A percentile compares a stretch with the other conserved stretches of the same genome.
Evolutionary conservation across 2,888 invertebrate species (phyloP).

Genomic region (Slavum lentiscoides): DNA sequence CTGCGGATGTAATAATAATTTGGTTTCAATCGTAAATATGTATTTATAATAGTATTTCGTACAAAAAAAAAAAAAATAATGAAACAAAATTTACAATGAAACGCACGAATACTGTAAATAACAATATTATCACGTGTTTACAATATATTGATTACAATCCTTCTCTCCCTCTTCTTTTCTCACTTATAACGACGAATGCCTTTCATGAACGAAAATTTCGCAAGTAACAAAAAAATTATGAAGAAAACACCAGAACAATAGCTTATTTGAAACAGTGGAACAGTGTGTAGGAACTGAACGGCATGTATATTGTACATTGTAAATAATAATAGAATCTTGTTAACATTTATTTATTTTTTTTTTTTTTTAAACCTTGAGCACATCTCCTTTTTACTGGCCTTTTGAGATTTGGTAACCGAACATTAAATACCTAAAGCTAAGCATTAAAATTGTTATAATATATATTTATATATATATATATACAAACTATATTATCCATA

Average conservation of each 20-base stretch:
- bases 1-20: slow-evolving; percentile 2
- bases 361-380: slow-evolving; percentile 46
- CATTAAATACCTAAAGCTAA: slow-evolving; percentile 50
- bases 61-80: neutral
- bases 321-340: slow-evolving; percentile 32
- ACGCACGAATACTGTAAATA: slow-evolving; percentile 28
- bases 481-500: slow-evolving; percentile 21
- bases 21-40: neutral
- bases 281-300: slow-evolving; percentile 51
- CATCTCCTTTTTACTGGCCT: slow-evolving; percentile 53
- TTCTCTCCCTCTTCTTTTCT: neutral
- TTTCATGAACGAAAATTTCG: slow-evolving; percentile 4
- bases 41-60: neutral
- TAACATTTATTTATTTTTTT: slow-evolving; percentile 12
- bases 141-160: neutral
- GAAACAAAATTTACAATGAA: slow-evolving; percentile 18
- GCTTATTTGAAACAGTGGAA: slow-evolving; percentile 38
- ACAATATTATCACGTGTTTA: slow-evolving; percentile 4
- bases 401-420: slow-evolving; percentile 54
- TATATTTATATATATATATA: neutral
- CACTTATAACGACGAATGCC: neutral
- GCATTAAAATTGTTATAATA: slow-evolving; percentile 16
- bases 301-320: slow-evolving; percentile 29
- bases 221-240: slow-evolving; percentile 1
- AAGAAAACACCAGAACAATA: slow-evolving; percentile 3